These are phyloP conservation scores for Drosophila nebulosa DNA, from an alignment of 1,140 invertebrate species.

Conservation along the genomic window DNA sequence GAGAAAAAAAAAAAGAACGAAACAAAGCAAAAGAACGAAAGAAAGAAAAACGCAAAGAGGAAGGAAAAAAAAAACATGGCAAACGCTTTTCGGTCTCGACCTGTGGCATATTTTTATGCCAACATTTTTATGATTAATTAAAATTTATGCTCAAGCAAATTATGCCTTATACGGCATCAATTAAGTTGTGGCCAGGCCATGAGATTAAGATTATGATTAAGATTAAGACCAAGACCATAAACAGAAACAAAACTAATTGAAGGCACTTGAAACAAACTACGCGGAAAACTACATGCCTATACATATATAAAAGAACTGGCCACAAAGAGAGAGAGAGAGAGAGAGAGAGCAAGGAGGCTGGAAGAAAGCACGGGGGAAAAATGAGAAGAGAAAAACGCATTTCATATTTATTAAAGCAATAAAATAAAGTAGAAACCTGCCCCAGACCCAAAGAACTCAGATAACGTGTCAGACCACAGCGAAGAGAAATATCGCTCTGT, in stretches of 20 bases:
- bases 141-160: conserved; percentile 66
- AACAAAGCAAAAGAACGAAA: background rate
- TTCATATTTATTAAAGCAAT: conserved; percentile 80
- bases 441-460: conserved; percentile 20
- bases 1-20: background rate
- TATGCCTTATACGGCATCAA: conserved; percentile 38
- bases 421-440: conserved; percentile 69
- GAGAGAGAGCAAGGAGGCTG: background rate
- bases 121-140: conserved; percentile 75
- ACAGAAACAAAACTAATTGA: conserved; percentile 41
- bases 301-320: background rate
- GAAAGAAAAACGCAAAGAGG: conserved; percentile 27
- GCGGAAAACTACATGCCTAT: conserved; percentile 44
- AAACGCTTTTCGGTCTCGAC: conserved; percentile 15
- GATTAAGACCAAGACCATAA: conserved; percentile 48
- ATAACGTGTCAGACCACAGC: conserved; percentile 55
- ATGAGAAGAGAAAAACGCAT: conserved; percentile 41
- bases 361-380: background rate
- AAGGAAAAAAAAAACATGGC: conserved; percentile 32
- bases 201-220: conserved; percentile 51
- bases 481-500: conserved; percentile 66
- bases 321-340: background rate
- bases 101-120: conserved; percentile 68
- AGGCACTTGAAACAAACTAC: conserved; percentile 24
- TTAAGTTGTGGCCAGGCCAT: conserved; percentile 43